phyloP scores from a whole-genome alignment of 2,113 vertebrate species.

The Nycticebus coucang region DNA sequence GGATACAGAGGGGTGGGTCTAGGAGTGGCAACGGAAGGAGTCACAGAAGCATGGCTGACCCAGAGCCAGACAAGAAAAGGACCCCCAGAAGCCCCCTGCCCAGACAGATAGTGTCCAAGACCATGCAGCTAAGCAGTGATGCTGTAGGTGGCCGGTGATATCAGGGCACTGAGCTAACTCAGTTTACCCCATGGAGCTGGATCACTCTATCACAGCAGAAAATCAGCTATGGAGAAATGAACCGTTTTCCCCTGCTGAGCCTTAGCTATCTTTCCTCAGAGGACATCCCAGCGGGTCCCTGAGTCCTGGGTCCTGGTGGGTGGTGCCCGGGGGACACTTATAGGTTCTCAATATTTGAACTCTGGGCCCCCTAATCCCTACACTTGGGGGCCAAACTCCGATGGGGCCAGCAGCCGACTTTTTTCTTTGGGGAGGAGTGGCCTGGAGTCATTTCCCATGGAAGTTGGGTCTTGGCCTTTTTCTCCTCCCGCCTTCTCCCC shows the following conservation, averaged over 20 bases:
- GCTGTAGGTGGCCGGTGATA: fast-evolving
- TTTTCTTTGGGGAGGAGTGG: neutral
- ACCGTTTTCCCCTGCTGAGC: fast-evolving
- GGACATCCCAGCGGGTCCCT: neutral
- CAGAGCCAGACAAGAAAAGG: neutral
- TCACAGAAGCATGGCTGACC: fast-evolving
- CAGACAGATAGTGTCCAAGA: neutral
- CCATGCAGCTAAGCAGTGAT: neutral
- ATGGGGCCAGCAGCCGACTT: neutral
- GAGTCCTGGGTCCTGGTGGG: neutral
- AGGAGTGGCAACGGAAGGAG: neutral
- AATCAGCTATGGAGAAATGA: fast-evolving
- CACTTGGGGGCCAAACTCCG: neutral
- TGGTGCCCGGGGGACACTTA: no score
- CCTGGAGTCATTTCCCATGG: neutral
- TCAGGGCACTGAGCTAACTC: neutral
- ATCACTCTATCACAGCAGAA: no score
- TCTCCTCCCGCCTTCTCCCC: neutral
- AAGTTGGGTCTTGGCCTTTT: neutral
- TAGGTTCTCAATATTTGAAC: neutral
- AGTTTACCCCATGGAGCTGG: neutral
- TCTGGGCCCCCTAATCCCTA: fast-evolving
- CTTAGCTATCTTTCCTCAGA: neutral
- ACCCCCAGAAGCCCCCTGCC: neutral
- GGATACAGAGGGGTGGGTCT: fast-evolving